Conservation (phyloP, 2,888 invertebrate species). For the Ochropacha duplaris region DNA sequence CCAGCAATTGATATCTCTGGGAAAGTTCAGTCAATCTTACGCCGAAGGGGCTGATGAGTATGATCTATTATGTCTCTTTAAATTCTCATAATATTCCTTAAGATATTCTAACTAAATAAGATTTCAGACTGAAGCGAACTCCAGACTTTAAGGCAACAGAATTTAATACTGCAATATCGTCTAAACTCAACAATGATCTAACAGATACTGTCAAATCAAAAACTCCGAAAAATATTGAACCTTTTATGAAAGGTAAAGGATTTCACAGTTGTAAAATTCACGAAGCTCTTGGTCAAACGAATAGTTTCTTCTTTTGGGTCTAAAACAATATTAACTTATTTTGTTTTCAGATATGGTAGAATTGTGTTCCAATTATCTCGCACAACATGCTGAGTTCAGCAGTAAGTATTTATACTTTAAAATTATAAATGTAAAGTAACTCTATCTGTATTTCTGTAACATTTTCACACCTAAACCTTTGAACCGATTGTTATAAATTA, state of each 20-base stretch:
- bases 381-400: constrained; percentile 62
- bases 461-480: too few relatives aligned
- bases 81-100: too few relatives aligned
- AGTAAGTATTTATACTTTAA: constrained; percentile 47
- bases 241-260: constrained; percentile 52
- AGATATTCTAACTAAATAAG: background rate
- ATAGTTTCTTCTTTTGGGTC: too few relatives aligned
- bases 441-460: too few relatives aligned
- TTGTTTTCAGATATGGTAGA: constrained; percentile 59
- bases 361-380: constrained; percentile 60
- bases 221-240: constrained; percentile 45
- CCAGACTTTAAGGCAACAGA: constrained; percentile 49
- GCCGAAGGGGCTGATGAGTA: constrained; percentile 58
- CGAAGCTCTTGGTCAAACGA: too few relatives aligned
- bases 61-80: constrained; percentile 15
- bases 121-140: constrained; percentile 51
- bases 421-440: too few relatives aligned
- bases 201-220: constrained; percentile 32
- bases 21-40: constrained; percentile 58
- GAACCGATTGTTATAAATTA: too few relatives aligned
- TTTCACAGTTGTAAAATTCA: too few relatives aligned
- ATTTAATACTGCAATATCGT: constrained; percentile 41
- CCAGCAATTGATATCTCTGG: constrained; percentile 44
- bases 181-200: constrained; percentile 44
- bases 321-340: too few relatives aligned